Conservation (phyloP, 1,140 invertebrate species). For the Drosophila eugracilis region DNA sequence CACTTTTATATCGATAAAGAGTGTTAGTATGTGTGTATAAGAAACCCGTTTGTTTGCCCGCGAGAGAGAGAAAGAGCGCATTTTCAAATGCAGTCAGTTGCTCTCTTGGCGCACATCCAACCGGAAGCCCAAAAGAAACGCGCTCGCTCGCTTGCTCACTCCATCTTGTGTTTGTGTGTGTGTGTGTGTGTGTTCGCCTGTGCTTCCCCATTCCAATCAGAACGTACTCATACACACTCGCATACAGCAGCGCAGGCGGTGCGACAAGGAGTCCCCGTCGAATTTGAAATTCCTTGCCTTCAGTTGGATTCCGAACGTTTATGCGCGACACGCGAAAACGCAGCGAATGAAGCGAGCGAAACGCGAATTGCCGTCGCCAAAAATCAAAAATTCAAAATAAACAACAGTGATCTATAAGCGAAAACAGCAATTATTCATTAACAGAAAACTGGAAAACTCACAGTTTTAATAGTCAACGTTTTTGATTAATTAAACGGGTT, state of each 20-base stretch:
- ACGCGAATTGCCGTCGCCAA: constrained; percentile 74
- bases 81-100: constrained; percentile 51
- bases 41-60: constrained; percentile 79
- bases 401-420: constrained; percentile 15
- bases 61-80: constrained; percentile 47
- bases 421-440: constrained; percentile 15
- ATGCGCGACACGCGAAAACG: constrained; percentile 46
- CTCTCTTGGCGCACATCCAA: constrained; percentile 70
- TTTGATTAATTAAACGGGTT: constrained; percentile 55
- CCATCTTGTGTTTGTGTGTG: constrained; percentile 51
- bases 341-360: constrained; percentile 32
- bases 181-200: constrained; percentile 6
- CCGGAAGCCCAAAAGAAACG: constrained; percentile 70
- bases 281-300: constrained; percentile 53
- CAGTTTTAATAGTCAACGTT: constrained; percentile 24
- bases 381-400: constrained; percentile 10
- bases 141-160: constrained; percentile 46
- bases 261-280: constrained; percentile 34
- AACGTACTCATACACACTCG: constrained; percentile 21
- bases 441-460: constrained; percentile 38
- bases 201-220: constrained; percentile 74
- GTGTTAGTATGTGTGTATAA: constrained; percentile 14
- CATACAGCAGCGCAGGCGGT: not conserved
- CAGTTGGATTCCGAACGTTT: constrained; percentile 59
- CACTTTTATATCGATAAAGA: constrained; percentile 61